phyloP scores from a whole-genome alignment of 2,797 vertebrate species.

The Salmo trutta region DNA sequence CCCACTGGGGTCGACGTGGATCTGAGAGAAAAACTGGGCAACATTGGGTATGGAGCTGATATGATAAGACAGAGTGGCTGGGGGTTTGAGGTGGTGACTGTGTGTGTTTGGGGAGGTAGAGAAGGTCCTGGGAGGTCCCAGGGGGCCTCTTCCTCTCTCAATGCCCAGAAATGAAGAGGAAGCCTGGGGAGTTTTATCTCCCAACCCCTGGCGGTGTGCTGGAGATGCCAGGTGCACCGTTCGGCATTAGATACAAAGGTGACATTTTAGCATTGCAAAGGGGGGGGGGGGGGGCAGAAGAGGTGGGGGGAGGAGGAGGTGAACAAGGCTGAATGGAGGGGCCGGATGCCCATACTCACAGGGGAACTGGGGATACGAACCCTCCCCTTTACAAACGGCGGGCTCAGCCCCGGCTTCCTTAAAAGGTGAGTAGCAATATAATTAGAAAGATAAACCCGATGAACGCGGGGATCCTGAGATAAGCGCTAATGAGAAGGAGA shows the following conservation, averaged over 20 bases:
- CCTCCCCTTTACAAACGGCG: neutral
- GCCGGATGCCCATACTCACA: slow-evolving; percentile 26
- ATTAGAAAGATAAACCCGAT: slow-evolving; percentile 77
- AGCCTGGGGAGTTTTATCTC: slow-evolving; percentile 74
- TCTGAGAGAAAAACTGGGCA: neutral
- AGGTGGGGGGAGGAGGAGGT: slow-evolving; percentile 13
- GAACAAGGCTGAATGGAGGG: slow-evolving; percentile 30
- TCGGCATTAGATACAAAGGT: slow-evolving; percentile 63
- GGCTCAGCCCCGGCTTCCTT: slow-evolving; percentile 41
- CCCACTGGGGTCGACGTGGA: neutral
- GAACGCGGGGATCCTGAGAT: slow-evolving; percentile 69
- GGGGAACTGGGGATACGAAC: slow-evolving; percentile 18
- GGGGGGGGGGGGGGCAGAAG: slow-evolving; percentile 21
- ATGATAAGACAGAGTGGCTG: slow-evolving; percentile 4
- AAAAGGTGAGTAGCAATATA: slow-evolving; percentile 76
- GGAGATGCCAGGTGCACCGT: slow-evolving; percentile 41
- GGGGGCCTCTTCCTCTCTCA: slow-evolving; percentile 54
- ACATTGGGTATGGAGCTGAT: neutral
- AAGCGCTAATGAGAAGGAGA: slow-evolving; percentile 75
- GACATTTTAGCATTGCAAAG: slow-evolving; percentile 61
- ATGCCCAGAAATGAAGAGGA: slow-evolving; percentile 58
- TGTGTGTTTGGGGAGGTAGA: slow-evolving; percentile 9
- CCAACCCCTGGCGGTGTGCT: slow-evolving; percentile 49
- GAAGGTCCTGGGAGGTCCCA: slow-evolving; percentile 23
- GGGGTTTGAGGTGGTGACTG: slow-evolving; percentile 11